phyloP scores from a whole-genome alignment of 2,888 invertebrate species.

The Plusia festucae region DNA sequence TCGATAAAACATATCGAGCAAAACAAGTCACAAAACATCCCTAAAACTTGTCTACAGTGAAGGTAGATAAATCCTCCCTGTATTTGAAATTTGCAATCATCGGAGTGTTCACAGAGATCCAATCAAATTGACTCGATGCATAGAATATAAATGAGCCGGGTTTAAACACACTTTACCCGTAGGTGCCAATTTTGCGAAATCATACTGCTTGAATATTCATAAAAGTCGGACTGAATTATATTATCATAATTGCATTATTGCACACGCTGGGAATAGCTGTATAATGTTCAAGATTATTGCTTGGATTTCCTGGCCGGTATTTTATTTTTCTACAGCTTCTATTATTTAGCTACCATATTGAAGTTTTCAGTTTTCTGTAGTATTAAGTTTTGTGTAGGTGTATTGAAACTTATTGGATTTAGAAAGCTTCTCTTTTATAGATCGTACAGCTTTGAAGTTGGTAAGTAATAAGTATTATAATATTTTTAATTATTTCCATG shows the following conservation, averaged over 20 bases:
- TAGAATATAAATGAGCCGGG: slow-evolving; percentile 74
- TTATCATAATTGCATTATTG: slow-evolving; percentile 52
- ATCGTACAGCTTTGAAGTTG: background rate
- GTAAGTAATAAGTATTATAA: too few species aligned
- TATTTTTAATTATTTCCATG: background rate
- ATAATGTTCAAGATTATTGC: slow-evolving; percentile 20
- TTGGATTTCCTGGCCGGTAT: background rate
- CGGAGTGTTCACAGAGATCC: slow-evolving; percentile 64
- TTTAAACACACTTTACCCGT: slow-evolving; percentile 59
- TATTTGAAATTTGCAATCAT: slow-evolving; percentile 71
- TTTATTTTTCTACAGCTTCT: background rate
- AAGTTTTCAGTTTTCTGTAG: background rate
- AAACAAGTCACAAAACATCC: slow-evolving; percentile 30
- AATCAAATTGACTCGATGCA: slow-evolving; percentile 70
- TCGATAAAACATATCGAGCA: too few species aligned
- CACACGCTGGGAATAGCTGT: slow-evolving; percentile 23
- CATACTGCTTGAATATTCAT: slow-evolving; percentile 70
- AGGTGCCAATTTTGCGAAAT: slow-evolving; percentile 66
- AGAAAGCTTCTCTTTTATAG: background rate
- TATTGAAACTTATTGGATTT: background rate
- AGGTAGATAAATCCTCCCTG: slow-evolving; percentile 52
- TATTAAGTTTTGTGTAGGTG: slow-evolving; percentile 4
- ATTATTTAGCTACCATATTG: slow-evolving; percentile 3
- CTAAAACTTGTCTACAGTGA: slow-evolving; percentile 42
- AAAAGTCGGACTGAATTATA: slow-evolving; percentile 59